Conservation (phyloP, 1,140 invertebrate genomes). For the Euschistus heros region DNA sequence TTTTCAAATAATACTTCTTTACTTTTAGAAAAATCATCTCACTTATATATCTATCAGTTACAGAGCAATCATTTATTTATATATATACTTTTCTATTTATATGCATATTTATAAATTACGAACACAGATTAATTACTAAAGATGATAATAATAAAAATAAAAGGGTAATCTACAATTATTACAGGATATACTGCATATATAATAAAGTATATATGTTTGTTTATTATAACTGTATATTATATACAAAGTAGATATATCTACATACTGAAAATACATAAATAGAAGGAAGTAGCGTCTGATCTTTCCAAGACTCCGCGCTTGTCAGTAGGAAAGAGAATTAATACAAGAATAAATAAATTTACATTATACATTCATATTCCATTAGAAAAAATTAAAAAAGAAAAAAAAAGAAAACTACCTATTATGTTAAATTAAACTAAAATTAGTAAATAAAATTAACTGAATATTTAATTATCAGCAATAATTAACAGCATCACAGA, state of each 20-base stretch:
- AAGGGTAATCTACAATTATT: slow-evolving; percentile 15
- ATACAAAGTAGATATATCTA: not conserved
- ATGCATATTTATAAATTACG: not conserved
- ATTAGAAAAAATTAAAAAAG: not conserved
- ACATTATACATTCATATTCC: not conserved
- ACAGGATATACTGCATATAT: not conserved
- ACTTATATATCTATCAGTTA: slow-evolving; percentile 12
- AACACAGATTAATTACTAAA: slow-evolving; percentile 9
- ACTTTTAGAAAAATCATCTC: not conserved
- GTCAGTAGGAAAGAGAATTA: slow-evolving; percentile 6
- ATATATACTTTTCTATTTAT: not conserved
- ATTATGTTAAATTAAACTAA: not conserved
- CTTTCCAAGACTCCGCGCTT: slow-evolving; percentile 3
- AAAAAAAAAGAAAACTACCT: slow-evolving; percentile 1
- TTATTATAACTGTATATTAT: not conserved
- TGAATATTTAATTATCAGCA: not conserved
- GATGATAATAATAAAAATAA: slow-evolving; percentile 12
- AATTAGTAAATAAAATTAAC: not conserved
- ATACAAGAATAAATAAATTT: not conserved
- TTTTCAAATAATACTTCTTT: slow-evolving; percentile 10
- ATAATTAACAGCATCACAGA: slow-evolving; percentile 14
- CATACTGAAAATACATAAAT: slow-evolving; percentile 3
- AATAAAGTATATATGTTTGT: slow-evolving; percentile 1
- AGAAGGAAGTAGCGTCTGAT: slow-evolving; percentile 6
- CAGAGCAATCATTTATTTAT: not conserved